A percentile compares a stretch with the other conserved stretches of the same genome.
These are phyloP conservation scores for Hypomecis punctinalis DNA, from an alignment of 2,888 invertebrate species.

Conservation along the genomic window DNA sequence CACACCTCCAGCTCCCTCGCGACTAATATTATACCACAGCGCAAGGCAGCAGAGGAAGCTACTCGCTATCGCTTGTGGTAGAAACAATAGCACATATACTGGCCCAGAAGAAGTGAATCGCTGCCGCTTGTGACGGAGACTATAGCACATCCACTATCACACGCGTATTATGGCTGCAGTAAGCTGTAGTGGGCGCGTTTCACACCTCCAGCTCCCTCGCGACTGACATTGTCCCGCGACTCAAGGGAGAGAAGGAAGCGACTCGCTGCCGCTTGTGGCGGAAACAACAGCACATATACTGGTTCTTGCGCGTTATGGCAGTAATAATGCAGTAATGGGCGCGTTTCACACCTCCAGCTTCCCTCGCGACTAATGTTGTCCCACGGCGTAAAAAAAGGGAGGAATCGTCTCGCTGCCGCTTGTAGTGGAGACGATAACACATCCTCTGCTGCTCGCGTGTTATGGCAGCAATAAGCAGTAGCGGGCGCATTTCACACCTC, in stretches of 20 bases:
- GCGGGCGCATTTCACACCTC: slow-evolving; percentile 40
- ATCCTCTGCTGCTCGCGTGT: slow-evolving; percentile 21
- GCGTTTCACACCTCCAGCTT: slow-evolving; percentile 41
- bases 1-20: slow-evolving; percentile 34
- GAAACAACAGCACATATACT: too few relatives aligned
- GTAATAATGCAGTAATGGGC: slow-evolving; percentile 42
- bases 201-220: slow-evolving; percentile 34
- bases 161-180: slow-evolving; percentile 44
- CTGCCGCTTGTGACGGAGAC: slow-evolving; percentile 9
- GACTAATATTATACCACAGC: slow-evolving; percentile 26
- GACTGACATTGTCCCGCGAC: slow-evolving; percentile 25
- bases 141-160: slow-evolving; percentile 23
- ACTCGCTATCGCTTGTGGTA: too few relatives aligned
- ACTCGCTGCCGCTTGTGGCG: too few relatives aligned
- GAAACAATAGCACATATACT: too few relatives aligned
- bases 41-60: not conserved
- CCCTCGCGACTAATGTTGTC: slow-evolving; percentile 29
- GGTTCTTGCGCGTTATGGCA: slow-evolving; percentile 43
- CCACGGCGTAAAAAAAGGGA: slow-evolving; percentile 14
- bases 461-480: slow-evolving; percentile 42
- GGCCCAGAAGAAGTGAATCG: too few relatives aligned
- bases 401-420: too few relatives aligned
- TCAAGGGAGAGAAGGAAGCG: not conserved
- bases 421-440: too few relatives aligned
- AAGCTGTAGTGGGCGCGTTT: slow-evolving; percentile 39